phyloP scores from a whole-genome alignment of 2,113 vertebrate species.

The Carollia perspicillata region DNA sequence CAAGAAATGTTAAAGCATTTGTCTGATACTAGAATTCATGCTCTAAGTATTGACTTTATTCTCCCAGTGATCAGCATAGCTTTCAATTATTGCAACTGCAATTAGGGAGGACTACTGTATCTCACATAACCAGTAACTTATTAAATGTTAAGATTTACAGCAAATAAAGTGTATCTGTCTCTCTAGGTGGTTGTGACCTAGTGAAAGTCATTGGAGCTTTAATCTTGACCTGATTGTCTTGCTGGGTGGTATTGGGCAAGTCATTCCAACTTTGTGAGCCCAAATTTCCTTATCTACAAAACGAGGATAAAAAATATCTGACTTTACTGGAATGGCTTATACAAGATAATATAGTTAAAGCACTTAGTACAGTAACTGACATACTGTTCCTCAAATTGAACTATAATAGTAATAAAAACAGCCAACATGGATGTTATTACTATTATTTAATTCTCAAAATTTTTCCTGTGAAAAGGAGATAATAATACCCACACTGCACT shows the following conservation, averaged over 20 bases:
- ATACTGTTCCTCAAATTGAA: neutral
- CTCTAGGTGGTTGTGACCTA: neutral
- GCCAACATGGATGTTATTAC: neutral
- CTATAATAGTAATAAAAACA: neutral
- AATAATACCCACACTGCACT: neutral
- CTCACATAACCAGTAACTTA: neutral
- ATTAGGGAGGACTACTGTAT: neutral
- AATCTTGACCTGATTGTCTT: neutral
- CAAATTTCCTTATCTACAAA: neutral
- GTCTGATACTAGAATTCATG: neutral
- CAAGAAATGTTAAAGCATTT: too few relatives aligned
- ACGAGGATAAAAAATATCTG: neutral
- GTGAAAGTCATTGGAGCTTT: neutral
- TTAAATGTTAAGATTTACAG: neutral
- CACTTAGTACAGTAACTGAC: neutral
- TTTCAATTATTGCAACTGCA: neutral
- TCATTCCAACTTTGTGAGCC: neutral
- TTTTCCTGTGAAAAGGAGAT: neutral
- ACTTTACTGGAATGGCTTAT: neutral
- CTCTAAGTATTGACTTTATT: neutral
- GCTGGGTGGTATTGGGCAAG: neutral
- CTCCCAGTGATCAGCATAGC: neutral
- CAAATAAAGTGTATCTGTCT: neutral
- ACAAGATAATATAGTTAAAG: neutral
- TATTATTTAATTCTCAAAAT: neutral